Evolutionary conservation across 1,140 invertebrate species (phyloP).

Genomic region (Solen grandis): DNA sequence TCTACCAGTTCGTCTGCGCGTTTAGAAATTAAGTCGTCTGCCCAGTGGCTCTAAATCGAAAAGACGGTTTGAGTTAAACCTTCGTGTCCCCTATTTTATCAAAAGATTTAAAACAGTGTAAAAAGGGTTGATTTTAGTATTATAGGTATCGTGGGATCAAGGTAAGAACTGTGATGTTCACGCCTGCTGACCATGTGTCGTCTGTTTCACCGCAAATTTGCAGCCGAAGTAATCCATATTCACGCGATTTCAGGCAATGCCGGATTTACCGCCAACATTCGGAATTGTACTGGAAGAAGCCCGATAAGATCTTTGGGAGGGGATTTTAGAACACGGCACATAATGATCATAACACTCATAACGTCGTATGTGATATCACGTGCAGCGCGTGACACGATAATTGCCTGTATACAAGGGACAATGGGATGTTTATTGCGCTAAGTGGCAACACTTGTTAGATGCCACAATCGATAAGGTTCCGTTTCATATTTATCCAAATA

Average conservation of each 20-base stretch:
- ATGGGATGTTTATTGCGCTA: no score
- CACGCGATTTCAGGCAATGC: constrained; percentile 9
- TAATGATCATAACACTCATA: no score
- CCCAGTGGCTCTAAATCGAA: constrained; percentile 15
- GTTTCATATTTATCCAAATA: no score
- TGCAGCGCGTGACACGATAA: no score
- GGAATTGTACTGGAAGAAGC: no score
- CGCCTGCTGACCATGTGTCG: constrained; percentile 38
- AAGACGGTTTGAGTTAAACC: constrained; percentile 45
- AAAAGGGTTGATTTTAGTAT: constrained; percentile 47
- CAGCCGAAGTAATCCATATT: constrained; percentile 39
- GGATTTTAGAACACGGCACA: no score
- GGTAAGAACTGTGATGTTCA: constrained; percentile 34
- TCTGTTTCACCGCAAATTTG: constrained; percentile 26
- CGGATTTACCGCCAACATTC: constrained; percentile 28
- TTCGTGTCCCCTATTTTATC: constrained; percentile 27
- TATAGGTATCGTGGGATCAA: constrained; percentile 21
- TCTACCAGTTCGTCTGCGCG: constrained; percentile 37
- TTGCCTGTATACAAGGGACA: no score
- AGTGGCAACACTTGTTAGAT: no score
- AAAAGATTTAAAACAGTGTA: constrained; percentile 53
- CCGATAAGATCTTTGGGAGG: no score
- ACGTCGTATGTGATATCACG: no score
- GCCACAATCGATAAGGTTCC: no score
- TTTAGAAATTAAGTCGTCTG: constrained; percentile 56